Evolutionary conservation across 2,888 invertebrate species (phyloP).

Genomic region (Dilophus febrilis): DNA sequence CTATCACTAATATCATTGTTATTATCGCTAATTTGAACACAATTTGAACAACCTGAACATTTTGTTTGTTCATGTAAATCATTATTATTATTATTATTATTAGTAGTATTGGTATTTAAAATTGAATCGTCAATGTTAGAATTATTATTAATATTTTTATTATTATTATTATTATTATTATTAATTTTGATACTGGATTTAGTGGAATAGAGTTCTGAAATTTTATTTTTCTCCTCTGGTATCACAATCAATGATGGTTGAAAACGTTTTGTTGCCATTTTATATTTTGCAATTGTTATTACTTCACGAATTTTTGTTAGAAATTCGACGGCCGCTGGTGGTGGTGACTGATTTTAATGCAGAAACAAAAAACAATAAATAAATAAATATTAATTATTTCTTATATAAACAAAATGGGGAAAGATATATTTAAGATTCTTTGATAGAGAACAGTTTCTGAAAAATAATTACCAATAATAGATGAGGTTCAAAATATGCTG

Average conservation of each 20-base stretch:
- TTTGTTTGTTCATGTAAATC: conserved; percentile 23
- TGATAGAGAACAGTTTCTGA: neutral
- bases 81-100: conserved; percentile 32
- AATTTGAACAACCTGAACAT: conserved; percentile 52
- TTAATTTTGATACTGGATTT: too few species aligned
- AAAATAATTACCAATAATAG: conserved; percentile 49
- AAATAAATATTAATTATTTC: conserved; percentile 2
- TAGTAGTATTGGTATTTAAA: conserved; percentile 15
- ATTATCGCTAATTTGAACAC: conserved; percentile 20
- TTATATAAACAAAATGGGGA: conserved; percentile 3
- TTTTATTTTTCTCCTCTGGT: conserved; percentile 44
- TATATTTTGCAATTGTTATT: conserved; percentile 74
- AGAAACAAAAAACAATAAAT: conserved; percentile 19
- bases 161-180: conserved; percentile 2
- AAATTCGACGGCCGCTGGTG: conserved; percentile 79
- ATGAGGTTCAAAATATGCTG: conserved; percentile 81
- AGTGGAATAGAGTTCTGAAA: too few species aligned
- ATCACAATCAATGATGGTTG: conserved; percentile 62
- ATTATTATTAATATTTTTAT: conserved; percentile 33
- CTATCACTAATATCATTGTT: neutral
- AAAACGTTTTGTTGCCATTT: conserved; percentile 67
- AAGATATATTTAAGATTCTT: neutral
- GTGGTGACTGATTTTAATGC: conserved; percentile 79
- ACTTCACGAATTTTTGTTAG: conserved; percentile 78
- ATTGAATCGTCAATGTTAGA: conserved; percentile 17